Base-by-base conservation (phyloP, 2,797 vertebrate genomes). In the Vultur gryphus region DNA sequence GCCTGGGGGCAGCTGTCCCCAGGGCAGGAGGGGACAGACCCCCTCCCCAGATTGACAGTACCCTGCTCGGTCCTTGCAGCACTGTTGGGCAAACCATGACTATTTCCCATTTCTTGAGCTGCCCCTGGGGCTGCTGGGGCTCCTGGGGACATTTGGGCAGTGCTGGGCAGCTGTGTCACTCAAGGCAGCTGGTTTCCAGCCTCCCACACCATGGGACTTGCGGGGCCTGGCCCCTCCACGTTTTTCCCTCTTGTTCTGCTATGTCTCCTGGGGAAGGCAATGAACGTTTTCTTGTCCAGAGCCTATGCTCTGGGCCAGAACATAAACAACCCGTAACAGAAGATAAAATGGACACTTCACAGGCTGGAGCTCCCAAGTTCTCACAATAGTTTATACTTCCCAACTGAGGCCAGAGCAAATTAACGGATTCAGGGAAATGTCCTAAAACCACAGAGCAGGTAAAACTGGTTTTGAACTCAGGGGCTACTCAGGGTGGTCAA, bases 1-100 rank as follows among this genome's bases (percentile, higher is more conserved):
- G 9, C 11, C 8, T 2, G 4, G 18, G 7, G 24, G 3, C 46
- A 48, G 26, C 9, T 1, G 0, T 7, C 18, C 26, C 11, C 20
- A 2, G 11, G 29, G 13, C 5, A n/a, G 43, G 35, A 61, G 29
- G n/a, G 5, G 19, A 26, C 29, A 81, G 61, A 44, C 2, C 11
- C 19, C 35, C 37, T 69, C 46, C 20, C 33, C 20, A 33, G 17
- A 0, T 0, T 23, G 35, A 76, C 9, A 10, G 15, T 51, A 7
- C 16, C 35, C 3, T 1, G 18, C 18, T 82, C 8, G 1, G 41
- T 59, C 64, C 59, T 44, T 62, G 66, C 25, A n/a, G n/a, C n/a
- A 3, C 54, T 2, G 2, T 64, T 69, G 46, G 11, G 23, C 0
- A 0, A 69, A 52, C 46, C 28, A 25, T 20, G 28, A 44, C 5